Conservation (phyloP, 2,888 invertebrate genomes). For the Parnassius apollo region DNA sequence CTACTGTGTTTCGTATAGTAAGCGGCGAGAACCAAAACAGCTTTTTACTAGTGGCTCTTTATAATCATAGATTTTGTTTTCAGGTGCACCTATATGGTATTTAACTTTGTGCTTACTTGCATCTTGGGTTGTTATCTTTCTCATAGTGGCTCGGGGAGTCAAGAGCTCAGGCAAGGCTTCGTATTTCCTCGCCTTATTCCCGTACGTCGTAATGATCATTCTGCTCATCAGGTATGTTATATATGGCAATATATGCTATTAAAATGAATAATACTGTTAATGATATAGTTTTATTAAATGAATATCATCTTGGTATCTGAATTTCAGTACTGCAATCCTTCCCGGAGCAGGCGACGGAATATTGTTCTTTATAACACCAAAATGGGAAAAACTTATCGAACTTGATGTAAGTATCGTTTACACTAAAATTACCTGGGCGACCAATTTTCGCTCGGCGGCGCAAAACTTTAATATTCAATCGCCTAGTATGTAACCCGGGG, state of each 20-base stretch:
- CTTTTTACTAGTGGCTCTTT: too few relatives aligned
- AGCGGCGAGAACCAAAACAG: too few relatives aligned
- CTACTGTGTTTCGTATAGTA: too few relatives aligned
- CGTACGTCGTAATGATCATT: constrained; percentile 88
- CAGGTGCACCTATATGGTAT: constrained; percentile 85
- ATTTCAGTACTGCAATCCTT: constrained; percentile 78
- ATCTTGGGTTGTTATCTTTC: constrained; percentile 86
- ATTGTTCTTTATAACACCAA: constrained; percentile 88
- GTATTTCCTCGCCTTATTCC: constrained; percentile 94
- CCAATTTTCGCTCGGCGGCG: too few relatives aligned
- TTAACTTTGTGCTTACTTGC: constrained; percentile 83
- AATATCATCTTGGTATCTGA: constrained; percentile 8
- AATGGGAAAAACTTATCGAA: constrained; percentile 87
- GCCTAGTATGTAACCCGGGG: too few relatives aligned
- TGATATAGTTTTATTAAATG: neutral
- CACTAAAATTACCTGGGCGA: too few relatives aligned
- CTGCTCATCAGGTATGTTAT: constrained; percentile 82
- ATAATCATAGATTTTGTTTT: constrained; percentile 18
- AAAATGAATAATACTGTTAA: neutral
- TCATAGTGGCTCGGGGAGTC: constrained; percentile 86
- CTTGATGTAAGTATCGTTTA: constrained; percentile 78
- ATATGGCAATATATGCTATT: neutral
- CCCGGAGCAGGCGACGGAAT: constrained; percentile 86
- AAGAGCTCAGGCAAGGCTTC: constrained; percentile 91
- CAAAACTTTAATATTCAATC: too few relatives aligned